phyloP scores from a whole-genome alignment of 2,888 invertebrate species.

The Agrotis exclamationis region DNA sequence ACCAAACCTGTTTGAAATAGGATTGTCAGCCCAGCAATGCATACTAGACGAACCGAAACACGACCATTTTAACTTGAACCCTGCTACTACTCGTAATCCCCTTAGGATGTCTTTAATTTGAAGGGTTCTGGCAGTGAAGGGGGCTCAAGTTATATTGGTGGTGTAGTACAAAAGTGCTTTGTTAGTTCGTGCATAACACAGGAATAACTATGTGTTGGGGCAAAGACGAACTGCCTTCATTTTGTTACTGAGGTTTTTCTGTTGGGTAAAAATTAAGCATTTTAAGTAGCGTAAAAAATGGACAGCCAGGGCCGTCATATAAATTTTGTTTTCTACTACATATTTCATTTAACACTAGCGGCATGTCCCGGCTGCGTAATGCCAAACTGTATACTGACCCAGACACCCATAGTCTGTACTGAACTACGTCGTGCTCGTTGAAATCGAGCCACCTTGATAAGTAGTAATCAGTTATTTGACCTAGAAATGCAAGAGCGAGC shows the following conservation, averaged over 20 bases:
- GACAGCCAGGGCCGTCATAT: too few species aligned
- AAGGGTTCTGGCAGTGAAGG: not conserved
- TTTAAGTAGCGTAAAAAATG: too few species aligned
- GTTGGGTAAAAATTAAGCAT: too few species aligned
- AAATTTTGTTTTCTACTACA: too few species aligned
- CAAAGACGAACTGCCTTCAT: conserved; percentile 40
- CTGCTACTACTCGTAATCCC: not conserved
- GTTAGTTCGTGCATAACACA: conserved; percentile 63
- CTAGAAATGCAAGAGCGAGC: too few species aligned
- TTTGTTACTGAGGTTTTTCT: conserved; percentile 27
- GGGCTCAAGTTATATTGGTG: conserved; percentile 45
- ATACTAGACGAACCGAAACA: conserved; percentile 65
- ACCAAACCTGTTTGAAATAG: conserved; percentile 65
- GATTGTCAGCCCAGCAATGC: conserved; percentile 69
- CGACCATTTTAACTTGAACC: conserved; percentile 46
- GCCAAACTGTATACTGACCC: too few species aligned
- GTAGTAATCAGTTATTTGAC: too few species aligned
- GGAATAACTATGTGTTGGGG: conserved; percentile 43
- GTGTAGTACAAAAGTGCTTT: conserved; percentile 46
- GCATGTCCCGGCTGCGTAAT: too few species aligned
- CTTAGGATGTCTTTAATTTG: not conserved
- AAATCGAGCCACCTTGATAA: too few species aligned
- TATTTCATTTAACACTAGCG: too few species aligned
- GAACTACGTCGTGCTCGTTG: too few species aligned
- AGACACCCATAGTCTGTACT: too few species aligned